These are phyloP conservation scores for Platyura marginata DNA, from an alignment of 1,140 invertebrate genomes.

Conservation along the genomic window DNA sequence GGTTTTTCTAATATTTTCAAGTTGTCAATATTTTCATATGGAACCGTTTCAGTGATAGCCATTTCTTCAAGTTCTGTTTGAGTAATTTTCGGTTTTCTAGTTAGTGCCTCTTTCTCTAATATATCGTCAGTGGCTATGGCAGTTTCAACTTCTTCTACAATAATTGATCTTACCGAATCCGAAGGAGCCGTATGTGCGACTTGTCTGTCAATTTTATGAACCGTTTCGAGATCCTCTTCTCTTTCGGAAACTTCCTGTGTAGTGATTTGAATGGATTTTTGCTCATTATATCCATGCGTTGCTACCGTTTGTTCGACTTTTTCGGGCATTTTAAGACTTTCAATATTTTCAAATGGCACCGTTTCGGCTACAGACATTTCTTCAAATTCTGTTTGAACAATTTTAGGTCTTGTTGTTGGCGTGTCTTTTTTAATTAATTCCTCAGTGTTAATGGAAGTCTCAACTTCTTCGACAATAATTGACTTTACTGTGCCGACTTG, in stretches of 20 bases:
- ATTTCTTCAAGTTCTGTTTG: not conserved
- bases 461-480: not conserved
- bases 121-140: not conserved
- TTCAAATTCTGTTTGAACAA: not conserved
- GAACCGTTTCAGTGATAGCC: not conserved
- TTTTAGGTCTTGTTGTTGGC: not conserved
- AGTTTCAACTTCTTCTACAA: not conserved
- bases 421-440: not conserved
- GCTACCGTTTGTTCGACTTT: not conserved
- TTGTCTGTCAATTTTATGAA: not conserved
- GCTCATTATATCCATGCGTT: not conserved
- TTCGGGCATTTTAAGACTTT: not conserved
- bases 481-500: not conserved
- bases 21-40: not conserved
- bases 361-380: not conserved
- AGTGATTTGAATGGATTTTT: not conserved
- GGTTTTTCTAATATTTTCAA: not conserved
- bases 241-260: not conserved
- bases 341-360: not conserved
- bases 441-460: not conserved
- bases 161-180: not conserved
- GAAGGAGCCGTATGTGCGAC: not conserved
- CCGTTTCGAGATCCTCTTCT: not conserved
- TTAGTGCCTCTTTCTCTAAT: not conserved
- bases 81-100: not conserved